Conservation (phyloP, 2,797 vertebrate genomes). For the Potorous gilbertii region DNA sequence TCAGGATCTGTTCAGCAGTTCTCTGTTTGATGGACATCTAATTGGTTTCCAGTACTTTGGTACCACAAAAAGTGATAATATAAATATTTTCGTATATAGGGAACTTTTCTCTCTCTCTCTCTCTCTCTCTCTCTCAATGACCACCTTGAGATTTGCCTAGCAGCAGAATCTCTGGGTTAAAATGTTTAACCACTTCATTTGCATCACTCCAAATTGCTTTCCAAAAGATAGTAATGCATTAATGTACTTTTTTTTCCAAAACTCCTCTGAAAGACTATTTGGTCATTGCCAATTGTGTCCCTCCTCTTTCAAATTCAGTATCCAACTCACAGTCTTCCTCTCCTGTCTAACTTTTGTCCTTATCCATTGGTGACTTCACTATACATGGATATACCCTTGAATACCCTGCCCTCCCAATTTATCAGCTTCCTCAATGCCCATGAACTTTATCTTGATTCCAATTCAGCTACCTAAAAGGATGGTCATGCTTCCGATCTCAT, state of each 20-base stretch:
- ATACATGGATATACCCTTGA: not conserved
- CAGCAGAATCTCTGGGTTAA: too few species aligned
- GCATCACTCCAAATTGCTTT: not conserved
- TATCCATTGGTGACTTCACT: not conserved
- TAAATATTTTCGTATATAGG: too few species aligned
- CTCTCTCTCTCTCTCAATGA: too few species aligned
- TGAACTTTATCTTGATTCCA: not conserved
- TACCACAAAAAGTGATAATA: too few species aligned
- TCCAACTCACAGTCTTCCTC: not conserved
- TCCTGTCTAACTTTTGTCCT: not conserved
- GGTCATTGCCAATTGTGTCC: not conserved
- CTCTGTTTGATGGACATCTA: too few species aligned
- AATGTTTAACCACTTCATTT: not conserved
- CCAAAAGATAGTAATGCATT: not conserved
- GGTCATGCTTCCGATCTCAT: not conserved
- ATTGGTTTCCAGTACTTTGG: too few species aligned
- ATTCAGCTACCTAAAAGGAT: not conserved
- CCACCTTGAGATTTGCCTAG: too few species aligned
- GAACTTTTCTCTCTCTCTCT: too few species aligned
- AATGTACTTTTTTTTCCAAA: not conserved
- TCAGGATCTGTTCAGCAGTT: too few species aligned
- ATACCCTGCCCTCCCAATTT: not conserved
- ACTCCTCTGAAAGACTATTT: not conserved
- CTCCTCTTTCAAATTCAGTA: not conserved
- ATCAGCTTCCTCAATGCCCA: not conserved